A percentile compares a stretch with the other conserved stretches of the same genome.
Conservation (phyloP, 2,113 vertebrate species). For the Vidua chalybeata region DNA sequence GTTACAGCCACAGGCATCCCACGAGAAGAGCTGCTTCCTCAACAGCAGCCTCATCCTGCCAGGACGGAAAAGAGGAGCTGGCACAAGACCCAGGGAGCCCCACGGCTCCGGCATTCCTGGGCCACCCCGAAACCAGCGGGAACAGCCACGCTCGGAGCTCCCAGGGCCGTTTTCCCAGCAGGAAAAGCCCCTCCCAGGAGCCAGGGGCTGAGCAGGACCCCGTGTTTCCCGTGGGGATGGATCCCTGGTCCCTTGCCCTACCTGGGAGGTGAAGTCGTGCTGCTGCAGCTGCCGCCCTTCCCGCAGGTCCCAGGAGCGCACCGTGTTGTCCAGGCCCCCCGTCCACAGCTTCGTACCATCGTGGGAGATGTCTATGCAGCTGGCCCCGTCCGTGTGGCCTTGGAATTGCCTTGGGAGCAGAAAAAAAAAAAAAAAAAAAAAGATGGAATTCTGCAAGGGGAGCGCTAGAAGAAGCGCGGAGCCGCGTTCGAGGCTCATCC, state of each 20-base stretch:
- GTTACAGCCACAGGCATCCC: fast-evolving
- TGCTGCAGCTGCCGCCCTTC: slow-evolving; percentile 96
- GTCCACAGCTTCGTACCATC: slow-evolving; percentile 97
- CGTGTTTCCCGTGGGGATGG: fast-evolving
- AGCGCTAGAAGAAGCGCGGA: fast-evolving
- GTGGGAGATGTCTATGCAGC: slow-evolving; percentile 96
- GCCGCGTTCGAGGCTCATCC: neutral
- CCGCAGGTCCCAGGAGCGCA: slow-evolving; percentile 94
- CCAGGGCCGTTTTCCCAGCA: neutral
- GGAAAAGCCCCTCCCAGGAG: neutral
- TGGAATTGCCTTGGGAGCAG: slow-evolving; percentile 87
- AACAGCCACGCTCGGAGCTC: fast-evolving
- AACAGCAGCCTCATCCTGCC: fast-evolving
- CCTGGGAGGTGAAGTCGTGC: slow-evolving; percentile 95
- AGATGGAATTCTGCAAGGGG: fast-evolving
- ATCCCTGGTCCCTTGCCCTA: neutral
- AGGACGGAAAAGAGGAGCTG: neutral
- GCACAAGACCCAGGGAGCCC: neutral
- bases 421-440: too few species aligned
- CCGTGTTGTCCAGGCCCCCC: slow-evolving; percentile 93
- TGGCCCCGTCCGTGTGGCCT: slow-evolving; percentile 95
- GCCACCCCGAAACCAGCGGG: fast-evolving
- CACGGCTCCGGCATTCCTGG: fast-evolving
- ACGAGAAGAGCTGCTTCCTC: fast-evolving
- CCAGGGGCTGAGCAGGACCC: neutral